Evolutionary conservation across 2,888 invertebrate genomes (phyloP).

Genomic region (Ethmia dodecea): DNA sequence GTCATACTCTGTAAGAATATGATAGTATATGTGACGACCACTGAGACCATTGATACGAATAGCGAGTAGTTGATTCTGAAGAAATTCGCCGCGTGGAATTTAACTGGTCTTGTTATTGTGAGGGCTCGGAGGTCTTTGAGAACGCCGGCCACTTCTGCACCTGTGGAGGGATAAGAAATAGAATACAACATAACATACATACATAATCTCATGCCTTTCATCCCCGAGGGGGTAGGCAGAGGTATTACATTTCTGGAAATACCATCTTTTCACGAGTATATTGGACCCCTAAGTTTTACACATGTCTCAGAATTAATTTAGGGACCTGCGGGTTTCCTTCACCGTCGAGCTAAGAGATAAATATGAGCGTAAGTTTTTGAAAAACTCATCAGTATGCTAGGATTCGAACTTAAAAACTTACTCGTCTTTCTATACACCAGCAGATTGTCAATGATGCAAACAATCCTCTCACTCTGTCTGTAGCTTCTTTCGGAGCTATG

Average conservation of each 20-base stretch:
- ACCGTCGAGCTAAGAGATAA: no score
- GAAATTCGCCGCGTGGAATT: slow-evolving; percentile 37
- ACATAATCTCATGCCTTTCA: background rate
- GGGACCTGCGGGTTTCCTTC: no score
- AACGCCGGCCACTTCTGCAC: background rate
- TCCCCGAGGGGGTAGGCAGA: background rate
- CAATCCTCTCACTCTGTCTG: slow-evolving; percentile 19
- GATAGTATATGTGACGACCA: slow-evolving; percentile 43
- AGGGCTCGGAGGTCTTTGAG: slow-evolving; percentile 20
- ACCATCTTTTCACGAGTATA: background rate
- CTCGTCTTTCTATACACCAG: slow-evolving; percentile 23
- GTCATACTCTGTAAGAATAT: slow-evolving; percentile 32
- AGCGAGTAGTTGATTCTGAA: slow-evolving; percentile 36
- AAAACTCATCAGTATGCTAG: background rate
- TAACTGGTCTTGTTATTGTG: slow-evolving; percentile 17
- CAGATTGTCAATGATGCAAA: slow-evolving; percentile 25
- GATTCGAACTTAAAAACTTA: no score
- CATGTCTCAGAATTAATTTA: no score
- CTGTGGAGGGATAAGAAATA: background rate
- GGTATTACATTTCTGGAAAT: background rate
- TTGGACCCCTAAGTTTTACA: background rate
- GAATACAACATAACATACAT: background rate
- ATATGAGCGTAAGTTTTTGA: background rate
- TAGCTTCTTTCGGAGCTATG: slow-evolving; percentile 27
- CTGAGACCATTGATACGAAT: slow-evolving; percentile 37